A percentile compares a stretch with the other conserved stretches of the same genome.
Evolutionary conservation across 1,140 invertebrate genomes (phyloP).

Genomic region (Delia radicum): DNA sequence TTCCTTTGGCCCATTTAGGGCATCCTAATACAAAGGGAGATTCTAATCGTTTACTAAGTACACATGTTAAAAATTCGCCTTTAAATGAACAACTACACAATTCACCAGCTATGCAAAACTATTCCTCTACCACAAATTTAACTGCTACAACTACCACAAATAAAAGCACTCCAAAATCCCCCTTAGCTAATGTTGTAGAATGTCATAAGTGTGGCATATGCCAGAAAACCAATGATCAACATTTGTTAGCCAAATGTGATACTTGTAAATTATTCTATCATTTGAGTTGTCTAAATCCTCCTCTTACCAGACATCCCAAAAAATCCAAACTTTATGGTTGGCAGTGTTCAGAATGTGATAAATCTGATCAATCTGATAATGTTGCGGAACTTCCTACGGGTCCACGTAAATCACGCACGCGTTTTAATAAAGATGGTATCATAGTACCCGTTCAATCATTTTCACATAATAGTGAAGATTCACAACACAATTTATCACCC

Average conservation of each 20-base stretch:
- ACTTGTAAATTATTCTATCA: constrained; percentile 92
- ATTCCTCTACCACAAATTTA: constrained; percentile 8
- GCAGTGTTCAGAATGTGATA: constrained; percentile 90
- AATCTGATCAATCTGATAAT: constrained; percentile 74
- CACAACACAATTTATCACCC: neutral
- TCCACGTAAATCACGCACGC: constrained; percentile 71
- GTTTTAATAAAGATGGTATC: constrained; percentile 69
- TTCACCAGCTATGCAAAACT: neutral
- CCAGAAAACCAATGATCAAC: constrained; percentile 76
- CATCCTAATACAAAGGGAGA: constrained; percentile 59
- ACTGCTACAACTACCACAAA: too few species aligned
- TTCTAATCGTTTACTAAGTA: constrained; percentile 61
- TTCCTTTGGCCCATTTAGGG: constrained; percentile 67
- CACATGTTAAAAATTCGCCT: constrained; percentile 39
- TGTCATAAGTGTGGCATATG: constrained; percentile 79
- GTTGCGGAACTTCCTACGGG: constrained; percentile 75
- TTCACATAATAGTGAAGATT: neutral
- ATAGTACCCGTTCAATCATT: constrained; percentile 30
- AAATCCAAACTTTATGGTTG: constrained; percentile 93
- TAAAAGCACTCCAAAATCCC: constrained; percentile 29
- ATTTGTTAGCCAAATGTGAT: constrained; percentile 90
- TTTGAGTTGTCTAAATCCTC: constrained; percentile 88
- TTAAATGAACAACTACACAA: neutral
- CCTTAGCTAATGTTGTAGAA: constrained; percentile 35
- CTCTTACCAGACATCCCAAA: constrained; percentile 87